Conservation (phyloP, 1,140 invertebrate species). For the Melitaea cinxia region DNA sequence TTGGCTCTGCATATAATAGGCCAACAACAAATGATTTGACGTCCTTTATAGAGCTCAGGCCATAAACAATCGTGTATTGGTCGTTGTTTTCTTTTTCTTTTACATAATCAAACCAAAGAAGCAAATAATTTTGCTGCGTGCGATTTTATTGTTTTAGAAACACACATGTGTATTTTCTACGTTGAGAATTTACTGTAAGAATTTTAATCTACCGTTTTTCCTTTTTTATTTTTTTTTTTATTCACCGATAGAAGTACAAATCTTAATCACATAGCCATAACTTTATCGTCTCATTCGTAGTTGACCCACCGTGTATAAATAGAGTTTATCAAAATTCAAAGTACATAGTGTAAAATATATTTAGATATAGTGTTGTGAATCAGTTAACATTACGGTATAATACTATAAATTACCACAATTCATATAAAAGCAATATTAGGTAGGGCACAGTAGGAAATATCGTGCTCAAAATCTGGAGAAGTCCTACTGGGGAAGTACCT, state of each 20-base stretch:
- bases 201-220: not conserved
- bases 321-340: slow-evolving; percentile 4
- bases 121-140: too few species aligned
- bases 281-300: not conserved
- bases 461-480: too few species aligned
- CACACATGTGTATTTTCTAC: not conserved
- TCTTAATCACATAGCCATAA: not conserved
- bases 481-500: too few species aligned
- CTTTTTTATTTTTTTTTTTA: not conserved
- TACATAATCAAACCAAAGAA: too few species aligned
- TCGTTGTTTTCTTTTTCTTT: too few species aligned
- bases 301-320: slow-evolving; percentile 14
- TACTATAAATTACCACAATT: not conserved
- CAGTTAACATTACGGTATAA: slow-evolving; percentile 14
- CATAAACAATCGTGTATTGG: too few species aligned
- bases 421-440: not conserved
- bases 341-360: not conserved
- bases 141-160: too few species aligned
- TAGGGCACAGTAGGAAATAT: too few species aligned
- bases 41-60: too few species aligned
- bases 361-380: slow-evolving; percentile 10
- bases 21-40: not conserved
- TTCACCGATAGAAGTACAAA: not conserved
- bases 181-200: not conserved
- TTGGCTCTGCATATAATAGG: slow-evolving; percentile 9